A percentile compares a stretch with the other conserved stretches of the same genome.
These are phyloP conservation scores for Drosophila emarginata DNA, from an alignment of 2,888 invertebrate species.

Conservation along the genomic window DNA sequence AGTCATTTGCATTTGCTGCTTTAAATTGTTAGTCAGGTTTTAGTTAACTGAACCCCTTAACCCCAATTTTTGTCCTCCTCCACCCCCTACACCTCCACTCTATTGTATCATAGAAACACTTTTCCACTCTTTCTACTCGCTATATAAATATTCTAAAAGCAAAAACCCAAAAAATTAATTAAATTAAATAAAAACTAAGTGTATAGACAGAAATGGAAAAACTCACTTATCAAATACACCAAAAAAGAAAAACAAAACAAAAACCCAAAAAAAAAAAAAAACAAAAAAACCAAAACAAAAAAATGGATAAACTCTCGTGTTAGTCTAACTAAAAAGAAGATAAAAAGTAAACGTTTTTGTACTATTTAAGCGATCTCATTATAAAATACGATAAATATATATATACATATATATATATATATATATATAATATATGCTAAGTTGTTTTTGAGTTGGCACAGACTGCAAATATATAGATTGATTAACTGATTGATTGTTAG, in stretches of 20 bases:
- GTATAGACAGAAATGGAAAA: conserved; percentile 57
- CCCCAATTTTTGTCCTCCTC: conserved; percentile 35
- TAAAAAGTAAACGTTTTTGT: conserved; percentile 54
- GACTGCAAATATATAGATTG: conserved; percentile 56
- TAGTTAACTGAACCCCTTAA: conserved; percentile 55
- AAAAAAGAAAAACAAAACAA: conserved; percentile 12
- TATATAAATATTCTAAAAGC: conserved; percentile 45
- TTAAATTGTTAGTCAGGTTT: conserved; percentile 51
- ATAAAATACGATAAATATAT: conserved; percentile 49
- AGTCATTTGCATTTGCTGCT: conserved; percentile 47
- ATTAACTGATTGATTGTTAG: conserved; percentile 61
- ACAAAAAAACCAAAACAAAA: conserved; percentile 19
- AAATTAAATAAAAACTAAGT: conserved; percentile 54
- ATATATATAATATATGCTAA: conserved; percentile 49
- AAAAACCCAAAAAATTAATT: background rate
- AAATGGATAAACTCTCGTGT: conserved; percentile 61
- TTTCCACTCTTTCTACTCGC: conserved; percentile 79
- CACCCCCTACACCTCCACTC: conserved; percentile 48
- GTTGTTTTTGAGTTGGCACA: conserved; percentile 70
- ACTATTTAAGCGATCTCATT: conserved; percentile 73
- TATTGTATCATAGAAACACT: conserved; percentile 78
- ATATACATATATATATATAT: conserved; percentile 48
- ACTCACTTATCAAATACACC: conserved; percentile 8
- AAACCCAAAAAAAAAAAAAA: conserved; percentile 7
- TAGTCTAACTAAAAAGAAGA: conserved; percentile 70